phyloP scores from a whole-genome alignment of 2,797 vertebrate species.

The Anisognathus igniventris region DNA sequence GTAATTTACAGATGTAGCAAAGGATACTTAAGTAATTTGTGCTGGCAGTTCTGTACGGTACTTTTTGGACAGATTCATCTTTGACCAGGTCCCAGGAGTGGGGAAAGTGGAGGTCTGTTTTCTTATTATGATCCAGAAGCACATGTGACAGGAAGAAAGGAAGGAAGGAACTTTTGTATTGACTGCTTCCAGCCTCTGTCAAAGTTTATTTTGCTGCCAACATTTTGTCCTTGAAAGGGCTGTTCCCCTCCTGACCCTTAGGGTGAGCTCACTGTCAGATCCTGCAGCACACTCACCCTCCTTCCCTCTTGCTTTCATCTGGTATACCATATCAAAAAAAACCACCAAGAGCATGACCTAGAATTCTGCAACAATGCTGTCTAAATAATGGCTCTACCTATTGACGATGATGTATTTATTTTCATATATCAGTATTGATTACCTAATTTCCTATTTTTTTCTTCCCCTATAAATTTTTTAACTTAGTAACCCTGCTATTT shows the following conservation, averaged over 20 bases:
- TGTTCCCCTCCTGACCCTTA: not conserved
- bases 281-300: not conserved
- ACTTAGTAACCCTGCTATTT: not conserved
- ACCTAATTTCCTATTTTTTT: not conserved
- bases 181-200: not conserved
- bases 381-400: not conserved
- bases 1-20: not conserved
- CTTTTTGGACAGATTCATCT: not conserved
- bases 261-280: too few relatives aligned
- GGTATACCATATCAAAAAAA: not conserved
- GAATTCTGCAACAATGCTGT: not conserved
- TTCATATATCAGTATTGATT: not conserved
- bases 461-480: too few relatives aligned
- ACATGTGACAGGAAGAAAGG: constrained; percentile 6
- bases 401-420: not conserved
- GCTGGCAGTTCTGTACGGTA: fast-evolving
- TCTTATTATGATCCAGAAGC: not conserved
- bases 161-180: constrained; percentile 29
- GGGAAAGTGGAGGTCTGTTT: not conserved
- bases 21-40: not conserved
- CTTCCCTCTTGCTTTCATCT: not conserved
- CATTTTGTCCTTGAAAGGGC: not conserved
- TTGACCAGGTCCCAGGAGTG: not conserved
- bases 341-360: not conserved
- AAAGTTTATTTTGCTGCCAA: not conserved